Base-by-base conservation (phyloP, 2,797 vertebrate genomes). In the Leucoraja ocellata region DNA sequence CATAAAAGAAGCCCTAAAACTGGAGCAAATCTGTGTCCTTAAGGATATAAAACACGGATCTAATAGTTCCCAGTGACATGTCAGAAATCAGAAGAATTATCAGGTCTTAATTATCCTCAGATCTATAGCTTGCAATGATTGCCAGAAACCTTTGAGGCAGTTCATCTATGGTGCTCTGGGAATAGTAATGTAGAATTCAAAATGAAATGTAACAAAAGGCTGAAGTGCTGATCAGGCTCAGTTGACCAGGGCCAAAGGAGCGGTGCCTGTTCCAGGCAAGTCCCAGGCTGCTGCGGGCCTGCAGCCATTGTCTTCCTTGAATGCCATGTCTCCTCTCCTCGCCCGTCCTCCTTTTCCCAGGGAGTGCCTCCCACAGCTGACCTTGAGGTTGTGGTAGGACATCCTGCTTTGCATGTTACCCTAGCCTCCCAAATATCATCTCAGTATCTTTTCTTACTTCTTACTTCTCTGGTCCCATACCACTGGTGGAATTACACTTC, bases 131-230 rank as follows among this genome's bases (percentile, higher is more conserved):
- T 86, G 58, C 28, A 61, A 28, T 28, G n/a, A n/a, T 65, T 65
- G 84, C 61, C 61, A 58, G 63, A 63, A 88, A 88, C 7, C 28
- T 14, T 3, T 46, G 28, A 88, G 84, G 61, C 84, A 63, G 61
- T 88, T 88, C 58, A 88, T 88, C 84, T 63, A 14, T 65, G 84
- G 58, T 88, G 84, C 54, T 58, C 84, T 88, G 84, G 84, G 61
- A 58, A 32, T 54, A 32, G n/a, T 63, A 65, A 88, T 61, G 13
- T 32, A 63, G 84, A 65, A 65, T 88, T 63, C 58, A 46, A 46
- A 46, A 46, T 46, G 39, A 46, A 46, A 46, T 46, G 61, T 16
- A 65, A 88, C n/a, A 10, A 88, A 88, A 54, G 61, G 58, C 16
- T 21, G 58, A 83, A 83, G 36, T 54, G 54, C 46, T 18, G 80